These are phyloP conservation scores for Phrynosoma platyrhinos DNA, from an alignment of 2,113 vertebrate genomes.

Conservation along the genomic window DNA sequence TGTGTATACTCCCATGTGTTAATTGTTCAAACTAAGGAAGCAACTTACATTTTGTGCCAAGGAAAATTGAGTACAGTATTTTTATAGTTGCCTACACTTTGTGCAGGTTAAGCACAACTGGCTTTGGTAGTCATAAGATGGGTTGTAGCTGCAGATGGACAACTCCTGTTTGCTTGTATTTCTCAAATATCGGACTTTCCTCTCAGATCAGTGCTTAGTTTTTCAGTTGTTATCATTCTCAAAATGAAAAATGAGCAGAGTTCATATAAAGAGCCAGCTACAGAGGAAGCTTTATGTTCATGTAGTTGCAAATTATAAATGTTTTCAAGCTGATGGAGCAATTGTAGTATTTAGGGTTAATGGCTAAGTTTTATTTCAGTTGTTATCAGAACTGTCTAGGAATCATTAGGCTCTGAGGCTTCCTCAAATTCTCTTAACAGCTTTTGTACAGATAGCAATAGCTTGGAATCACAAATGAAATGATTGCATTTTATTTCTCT, in stretches of 20 bases:
- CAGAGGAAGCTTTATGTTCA: background rate
- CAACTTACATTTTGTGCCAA: no score
- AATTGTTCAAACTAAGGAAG: no score
- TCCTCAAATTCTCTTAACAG: constrained; percentile 30
- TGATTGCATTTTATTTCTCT: background rate
- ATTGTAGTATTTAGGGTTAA: constrained; percentile 18
- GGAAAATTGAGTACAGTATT: no score
- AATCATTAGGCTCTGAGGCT: background rate
- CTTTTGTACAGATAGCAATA: background rate
- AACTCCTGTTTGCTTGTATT: no score
- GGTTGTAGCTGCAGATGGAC: background rate
- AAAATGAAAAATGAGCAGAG: background rate
- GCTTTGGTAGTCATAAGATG: background rate
- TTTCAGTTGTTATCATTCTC: background rate
- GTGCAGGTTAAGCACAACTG: background rate
- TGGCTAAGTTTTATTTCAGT: background rate
- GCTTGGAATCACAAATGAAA: background rate
- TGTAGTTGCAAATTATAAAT: constrained; percentile 1
- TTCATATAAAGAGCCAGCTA: background rate
- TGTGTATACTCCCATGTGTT: no score
- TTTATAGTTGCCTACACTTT: background rate
- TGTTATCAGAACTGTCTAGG: background rate
- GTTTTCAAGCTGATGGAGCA: background rate
- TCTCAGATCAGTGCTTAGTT: background rate
- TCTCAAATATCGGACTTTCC: background rate